Evolutionary conservation across 35 echinoderm and acorn worm genomes (phyloP), one percentile per base, ranked within the genome.

Genomic region (Eucidaris tribuloides): DNA sequence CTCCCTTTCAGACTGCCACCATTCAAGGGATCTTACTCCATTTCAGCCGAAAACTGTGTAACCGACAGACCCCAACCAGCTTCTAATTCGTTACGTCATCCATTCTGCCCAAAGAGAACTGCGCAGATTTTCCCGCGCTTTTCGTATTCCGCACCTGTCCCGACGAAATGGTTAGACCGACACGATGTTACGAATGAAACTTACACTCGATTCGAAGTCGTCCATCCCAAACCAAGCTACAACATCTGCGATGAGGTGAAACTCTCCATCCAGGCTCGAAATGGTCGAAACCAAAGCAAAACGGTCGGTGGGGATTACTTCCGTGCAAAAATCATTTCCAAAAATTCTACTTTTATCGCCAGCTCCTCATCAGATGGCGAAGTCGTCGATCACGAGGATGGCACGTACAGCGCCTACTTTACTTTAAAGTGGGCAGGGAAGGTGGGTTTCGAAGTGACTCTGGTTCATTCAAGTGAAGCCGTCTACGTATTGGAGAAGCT

Each of bases 401-500:
- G 87, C 14, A 74, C 87, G 1, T 89, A 89, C 46, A 82, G 63
- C 18, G 87, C 62, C 2, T 65, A 65, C 31, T 89, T 89, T 50
- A 77, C 45, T 30, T 35, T 74, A 5, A 76, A 61, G n/a, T 89
- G 87, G 87, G n/a, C 29, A 11, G 87, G 87, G 7, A 6, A 19
- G 20, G 50, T 62, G 9, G 28, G 25, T 18, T 71, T 83, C 15
- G 15, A 59, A n/a, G 49, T 89, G 4, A 82, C 65, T 1, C 38
- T 89, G 14, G 79, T 89, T 45, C 62, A 89, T 49, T 50, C 79
- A 20, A 82, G 87, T 19, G 79, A 76, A 37, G 79, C 87, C 42
- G 48, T 89, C 14, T 18, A 77, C 7, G 66, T 39, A 28, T 36
- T 68, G 27, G 41, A 68, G 2, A 7, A 38, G 41, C 31, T 68